phyloP scores from a whole-genome alignment of 2,113 vertebrate genomes.

The Mustelus asterias region DNA sequence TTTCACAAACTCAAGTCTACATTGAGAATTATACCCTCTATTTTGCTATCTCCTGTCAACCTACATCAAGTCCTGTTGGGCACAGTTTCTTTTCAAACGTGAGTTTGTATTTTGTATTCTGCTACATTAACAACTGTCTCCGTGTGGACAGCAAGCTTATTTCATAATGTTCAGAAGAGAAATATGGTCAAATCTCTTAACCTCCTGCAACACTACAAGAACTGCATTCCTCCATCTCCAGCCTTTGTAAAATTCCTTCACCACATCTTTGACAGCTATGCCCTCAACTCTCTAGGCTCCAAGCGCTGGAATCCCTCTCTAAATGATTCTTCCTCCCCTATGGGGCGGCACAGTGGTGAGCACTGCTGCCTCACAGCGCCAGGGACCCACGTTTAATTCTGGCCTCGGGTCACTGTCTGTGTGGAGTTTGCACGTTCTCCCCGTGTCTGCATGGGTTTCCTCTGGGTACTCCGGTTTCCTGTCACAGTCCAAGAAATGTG shows the following conservation, averaged over 20 bases:
- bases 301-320: neutral
- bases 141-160: neutral
- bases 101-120: neutral
- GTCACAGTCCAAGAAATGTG: too few relatives aligned
- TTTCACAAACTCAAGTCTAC: neutral
- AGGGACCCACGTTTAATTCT: too few relatives aligned
- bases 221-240: neutral
- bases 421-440: too few relatives aligned
- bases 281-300: neutral
- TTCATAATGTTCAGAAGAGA: too few relatives aligned
- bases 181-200: neutral
- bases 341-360: too few relatives aligned
- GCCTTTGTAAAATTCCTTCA: neutral
- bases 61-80: neutral
- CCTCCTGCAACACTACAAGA: neutral
- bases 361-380: too few relatives aligned
- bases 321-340: neutral
- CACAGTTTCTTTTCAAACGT: too few relatives aligned
- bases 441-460: too few relatives aligned
- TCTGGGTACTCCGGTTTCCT: too few relatives aligned
- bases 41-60: neutral
- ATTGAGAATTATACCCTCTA: too few relatives aligned
- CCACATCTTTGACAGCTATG: neutral
- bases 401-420: too few relatives aligned
- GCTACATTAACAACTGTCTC: neutral